A percentile compares a stretch with the other conserved stretches of the same genome.
These are phyloP conservation scores for Lasioglossum baleicum DNA, from an alignment of 1,140 invertebrate species.

Conservation along the genomic window DNA sequence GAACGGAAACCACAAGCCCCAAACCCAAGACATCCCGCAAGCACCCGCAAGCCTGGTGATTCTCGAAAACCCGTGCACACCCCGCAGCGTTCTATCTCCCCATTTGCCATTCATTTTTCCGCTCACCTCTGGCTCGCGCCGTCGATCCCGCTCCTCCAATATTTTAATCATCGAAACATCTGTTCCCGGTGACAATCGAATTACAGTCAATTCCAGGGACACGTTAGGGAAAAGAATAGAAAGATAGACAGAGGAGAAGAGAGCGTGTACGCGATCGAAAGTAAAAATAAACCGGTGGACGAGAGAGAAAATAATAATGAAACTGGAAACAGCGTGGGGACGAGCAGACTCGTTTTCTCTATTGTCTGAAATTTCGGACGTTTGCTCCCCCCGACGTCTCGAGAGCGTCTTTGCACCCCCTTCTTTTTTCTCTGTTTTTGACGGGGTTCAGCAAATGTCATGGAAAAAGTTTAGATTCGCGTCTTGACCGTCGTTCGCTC, in stretches of 20 bases:
- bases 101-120: not conserved
- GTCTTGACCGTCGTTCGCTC: constrained; percentile 76
- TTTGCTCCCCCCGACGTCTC: constrained; percentile 40
- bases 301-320: not conserved
- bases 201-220: constrained; percentile 1
- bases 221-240: too few relatives aligned
- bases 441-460: constrained; percentile 54
- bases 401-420: constrained; percentile 45
- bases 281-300: not conserved
- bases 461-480: constrained; percentile 70
- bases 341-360: constrained; percentile 11
- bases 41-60: not conserved
- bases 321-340: too few relatives aligned
- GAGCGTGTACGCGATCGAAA: not conserved
- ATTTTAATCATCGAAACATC: constrained; percentile 34
- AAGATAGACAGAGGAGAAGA: too few relatives aligned
- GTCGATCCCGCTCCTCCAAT: not conserved
- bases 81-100: too few relatives aligned
- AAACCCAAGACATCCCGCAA: not conserved
- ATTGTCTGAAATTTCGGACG: constrained; percentile 41
- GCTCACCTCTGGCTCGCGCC: too few relatives aligned
- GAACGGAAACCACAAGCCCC: too few relatives aligned
- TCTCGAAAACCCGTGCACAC: not conserved
- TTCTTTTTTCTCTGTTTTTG: constrained; percentile 3
- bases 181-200: constrained; percentile 24